These are phyloP conservation scores for Falco berigora DNA, from an alignment of 2,797 vertebrate genomes.

Conservation along the genomic window DNA sequence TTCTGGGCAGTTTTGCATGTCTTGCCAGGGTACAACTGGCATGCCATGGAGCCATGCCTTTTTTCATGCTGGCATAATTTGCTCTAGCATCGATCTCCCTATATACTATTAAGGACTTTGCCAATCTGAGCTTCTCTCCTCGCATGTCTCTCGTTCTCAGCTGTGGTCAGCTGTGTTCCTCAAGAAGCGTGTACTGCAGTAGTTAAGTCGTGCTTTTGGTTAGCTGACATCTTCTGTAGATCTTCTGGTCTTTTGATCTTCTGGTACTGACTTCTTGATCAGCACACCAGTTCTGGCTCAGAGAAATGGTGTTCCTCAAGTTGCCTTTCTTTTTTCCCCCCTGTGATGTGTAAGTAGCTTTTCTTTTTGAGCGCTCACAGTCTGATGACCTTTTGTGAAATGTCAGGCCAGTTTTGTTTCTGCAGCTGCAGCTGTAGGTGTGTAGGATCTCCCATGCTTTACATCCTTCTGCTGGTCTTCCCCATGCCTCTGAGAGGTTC, in stretches of 20 bases:
- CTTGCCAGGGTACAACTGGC: not conserved
- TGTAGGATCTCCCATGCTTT: not conserved
- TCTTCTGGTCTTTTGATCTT: not conserved
- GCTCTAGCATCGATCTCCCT: not conserved
- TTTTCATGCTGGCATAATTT: not conserved
- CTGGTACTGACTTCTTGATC: not conserved
- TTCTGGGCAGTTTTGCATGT: not conserved
- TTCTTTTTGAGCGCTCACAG: not conserved
- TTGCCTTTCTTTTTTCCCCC: not conserved
- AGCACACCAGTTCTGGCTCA: not conserved
- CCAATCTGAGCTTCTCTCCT: not conserved
- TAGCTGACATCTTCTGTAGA: not conserved
- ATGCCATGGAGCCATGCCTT: not conserved
- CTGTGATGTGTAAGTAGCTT: not conserved
- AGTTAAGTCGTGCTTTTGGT: not conserved
- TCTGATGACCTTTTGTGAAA: not conserved
- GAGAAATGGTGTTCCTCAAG: not conserved
- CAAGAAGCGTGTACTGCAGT: rapidly evolving
- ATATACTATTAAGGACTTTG: not conserved
- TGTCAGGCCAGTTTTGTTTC: not conserved
- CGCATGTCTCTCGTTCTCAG: rapidly evolving
- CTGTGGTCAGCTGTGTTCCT: not conserved
- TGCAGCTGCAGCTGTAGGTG: not conserved
- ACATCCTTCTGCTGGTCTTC: not conserved
- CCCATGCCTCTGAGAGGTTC: not conserved